Conservation (phyloP, 2,888 invertebrate genomes). For the Tethea ocularis region DNA sequence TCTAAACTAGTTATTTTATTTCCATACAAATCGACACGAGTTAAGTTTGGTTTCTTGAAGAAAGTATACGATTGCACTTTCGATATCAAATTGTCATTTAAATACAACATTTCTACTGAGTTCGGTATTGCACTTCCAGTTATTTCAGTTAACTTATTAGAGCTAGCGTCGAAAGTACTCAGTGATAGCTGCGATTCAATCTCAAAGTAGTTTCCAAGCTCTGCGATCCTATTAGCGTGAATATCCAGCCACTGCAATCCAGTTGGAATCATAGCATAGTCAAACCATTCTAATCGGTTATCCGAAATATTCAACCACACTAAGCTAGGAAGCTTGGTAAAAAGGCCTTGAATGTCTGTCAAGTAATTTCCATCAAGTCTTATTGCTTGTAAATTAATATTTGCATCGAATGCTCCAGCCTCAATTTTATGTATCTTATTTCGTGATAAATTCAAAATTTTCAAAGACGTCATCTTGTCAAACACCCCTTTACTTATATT, state of each 20-base stretch:
- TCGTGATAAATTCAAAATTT: constrained; percentile 92
- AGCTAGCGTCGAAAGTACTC: constrained; percentile 92
- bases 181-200: constrained; percentile 91
- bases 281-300: constrained; percentile 92
- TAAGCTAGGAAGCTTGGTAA: constrained; percentile 91
- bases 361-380: constrained; percentile 92
- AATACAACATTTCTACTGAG: constrained; percentile 90
- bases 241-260: constrained; percentile 93
- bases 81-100: constrained; percentile 91
- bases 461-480: constrained; percentile 89
- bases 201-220: constrained; percentile 93
- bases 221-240: constrained; percentile 92
- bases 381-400: constrained; percentile 90
- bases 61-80: constrained; percentile 94
- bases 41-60: constrained; percentile 93
- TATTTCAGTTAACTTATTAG: constrained; percentile 91
- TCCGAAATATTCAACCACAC: constrained; percentile 94
- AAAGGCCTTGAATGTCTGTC: constrained; percentile 90
- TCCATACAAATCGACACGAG: constrained; percentile 91
- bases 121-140: constrained; percentile 93
- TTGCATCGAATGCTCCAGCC: constrained; percentile 90
- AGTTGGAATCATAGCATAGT: constrained; percentile 93
- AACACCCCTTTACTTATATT: constrained; percentile 92
- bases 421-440: constrained; percentile 92
- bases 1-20: constrained; percentile 91